phyloP scores from a whole-genome alignment of 2,113 vertebrate species.

The Nerophis lumbriciformis region DNA sequence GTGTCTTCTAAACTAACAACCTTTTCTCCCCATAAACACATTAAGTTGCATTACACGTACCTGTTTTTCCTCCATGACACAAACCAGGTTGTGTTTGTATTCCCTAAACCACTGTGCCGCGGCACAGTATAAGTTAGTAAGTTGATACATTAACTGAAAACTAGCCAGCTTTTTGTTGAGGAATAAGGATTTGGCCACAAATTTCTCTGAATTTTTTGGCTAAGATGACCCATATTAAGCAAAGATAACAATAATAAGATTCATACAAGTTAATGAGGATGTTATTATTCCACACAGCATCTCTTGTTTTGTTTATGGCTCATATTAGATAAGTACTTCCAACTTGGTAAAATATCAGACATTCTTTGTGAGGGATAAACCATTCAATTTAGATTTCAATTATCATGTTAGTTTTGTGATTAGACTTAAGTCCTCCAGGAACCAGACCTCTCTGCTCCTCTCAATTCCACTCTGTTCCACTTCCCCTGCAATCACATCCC shows the following conservation, averaged over 20 bases:
- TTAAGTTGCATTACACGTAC: no score
- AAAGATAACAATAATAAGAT: neutral
- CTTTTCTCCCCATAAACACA: no score
- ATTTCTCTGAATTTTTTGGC: neutral
- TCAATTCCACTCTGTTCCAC: constrained; percentile 65
- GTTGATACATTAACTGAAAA: neutral
- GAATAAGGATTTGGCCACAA: neutral
- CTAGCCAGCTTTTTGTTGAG: neutral
- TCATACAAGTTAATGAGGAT: neutral
- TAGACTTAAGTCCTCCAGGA: constrained; percentile 77
- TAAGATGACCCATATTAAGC: neutral
- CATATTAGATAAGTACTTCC: constrained; percentile 19
- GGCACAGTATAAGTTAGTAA: no score
- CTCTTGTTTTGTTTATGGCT: constrained; percentile 11
- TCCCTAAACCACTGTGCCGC: no score
- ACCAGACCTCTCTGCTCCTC: constrained; percentile 70
- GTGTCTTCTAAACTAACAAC: neutral
- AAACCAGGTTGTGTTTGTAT: no score
- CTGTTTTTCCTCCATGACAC: no score
- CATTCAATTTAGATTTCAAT: constrained; percentile 80
- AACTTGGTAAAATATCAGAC: constrained; percentile 12
- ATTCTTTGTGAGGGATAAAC: constrained; percentile 53
- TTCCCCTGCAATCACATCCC: constrained; percentile 78
- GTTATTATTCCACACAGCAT: neutral
- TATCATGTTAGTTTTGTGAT: constrained; percentile 81